Percentiles rank a stretch among this genome's conserved stretches.
Conservation (phyloP, 64 coral and sea anemone genomes). For the Trachythela sp. region DNA sequence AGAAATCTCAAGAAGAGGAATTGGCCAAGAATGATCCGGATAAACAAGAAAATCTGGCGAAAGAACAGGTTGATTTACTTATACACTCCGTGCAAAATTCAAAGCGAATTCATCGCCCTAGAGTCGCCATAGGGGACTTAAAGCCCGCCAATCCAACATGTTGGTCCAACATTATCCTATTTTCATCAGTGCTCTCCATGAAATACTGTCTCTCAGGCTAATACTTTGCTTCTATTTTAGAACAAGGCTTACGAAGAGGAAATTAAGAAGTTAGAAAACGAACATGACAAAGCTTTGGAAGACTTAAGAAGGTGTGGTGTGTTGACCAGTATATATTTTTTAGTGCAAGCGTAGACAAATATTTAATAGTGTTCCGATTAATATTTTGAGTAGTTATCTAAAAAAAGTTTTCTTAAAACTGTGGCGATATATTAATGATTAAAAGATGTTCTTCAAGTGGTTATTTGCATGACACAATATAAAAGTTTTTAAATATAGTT, state of each 20-base stretch:
- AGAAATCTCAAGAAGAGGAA: slow-evolving; percentile 62
- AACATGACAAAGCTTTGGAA: slow-evolving; percentile 77
- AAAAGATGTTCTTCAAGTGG: no score
- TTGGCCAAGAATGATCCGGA: slow-evolving; percentile 23
- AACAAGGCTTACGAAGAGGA: slow-evolving; percentile 94
- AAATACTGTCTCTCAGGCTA: not conserved
- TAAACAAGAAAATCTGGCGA: slow-evolving; percentile 64
- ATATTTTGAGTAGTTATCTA: no score
- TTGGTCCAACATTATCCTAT: no score
- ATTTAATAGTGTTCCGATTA: no score
- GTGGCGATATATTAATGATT: no score
- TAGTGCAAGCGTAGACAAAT: not conserved
- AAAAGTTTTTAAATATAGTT: no score
- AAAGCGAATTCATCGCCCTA: not conserved
- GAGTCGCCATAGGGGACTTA: not conserved
- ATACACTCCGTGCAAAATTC: not conserved
- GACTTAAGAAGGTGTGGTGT: slow-evolving; percentile 57
- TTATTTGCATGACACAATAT: no score
- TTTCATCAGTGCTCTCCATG: not conserved
- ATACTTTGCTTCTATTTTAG: slow-evolving; percentile 41
- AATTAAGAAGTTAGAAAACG: slow-evolving; percentile 84
- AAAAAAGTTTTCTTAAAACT: no score
- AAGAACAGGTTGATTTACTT: not conserved
- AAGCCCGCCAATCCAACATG: not conserved
- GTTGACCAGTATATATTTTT: not conserved